Percentiles rank a stretch among this genome's conserved stretches.
Evolutionary conservation across 2,113 vertebrate genomes (phyloP).

Genomic region (Eira barbara): DNA sequence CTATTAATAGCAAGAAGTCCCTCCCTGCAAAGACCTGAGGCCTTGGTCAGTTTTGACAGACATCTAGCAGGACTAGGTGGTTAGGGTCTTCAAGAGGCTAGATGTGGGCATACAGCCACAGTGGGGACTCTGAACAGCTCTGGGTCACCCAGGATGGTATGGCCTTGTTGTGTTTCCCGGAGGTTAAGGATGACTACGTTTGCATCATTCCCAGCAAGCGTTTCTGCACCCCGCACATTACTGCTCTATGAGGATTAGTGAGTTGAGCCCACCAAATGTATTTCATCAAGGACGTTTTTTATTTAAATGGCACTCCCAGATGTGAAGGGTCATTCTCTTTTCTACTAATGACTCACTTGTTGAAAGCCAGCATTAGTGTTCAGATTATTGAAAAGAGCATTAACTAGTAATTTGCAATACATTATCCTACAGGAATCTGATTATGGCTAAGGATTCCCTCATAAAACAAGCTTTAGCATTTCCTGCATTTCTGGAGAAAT

Average conservation of each 20-base stretch:
- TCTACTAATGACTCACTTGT: conserved; percentile 9
- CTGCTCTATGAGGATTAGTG: not conserved
- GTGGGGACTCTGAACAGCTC: not conserved
- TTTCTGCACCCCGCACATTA: not conserved
- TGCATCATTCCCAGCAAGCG: rapidly evolving
- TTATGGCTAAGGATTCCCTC: conserved; percentile 26
- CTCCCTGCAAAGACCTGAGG: not conserved
- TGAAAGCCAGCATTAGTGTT: conserved; percentile 29
- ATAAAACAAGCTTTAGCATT: conserved; percentile 63
- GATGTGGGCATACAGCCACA: not conserved
- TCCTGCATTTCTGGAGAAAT: conserved; percentile 43
- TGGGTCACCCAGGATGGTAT: not conserved
- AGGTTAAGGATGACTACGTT: not conserved
- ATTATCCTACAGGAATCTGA: conserved; percentile 51
- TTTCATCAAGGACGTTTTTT: conserved; percentile 5
- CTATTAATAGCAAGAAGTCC: not conserved
- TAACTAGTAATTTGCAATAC: conserved; percentile 45
- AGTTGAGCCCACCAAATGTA: not conserved
- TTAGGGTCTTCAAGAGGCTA: not conserved
- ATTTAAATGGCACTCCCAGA: conserved; percentile 42
- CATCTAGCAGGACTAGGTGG: not conserved
- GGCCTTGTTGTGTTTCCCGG: not conserved
- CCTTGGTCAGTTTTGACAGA: not conserved
- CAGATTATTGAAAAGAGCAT: conserved; percentile 41
- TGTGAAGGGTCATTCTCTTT: conserved; percentile 51